Conservation (phyloP, 2,797 vertebrate species). For the Tamandua tetradactyla region DNA sequence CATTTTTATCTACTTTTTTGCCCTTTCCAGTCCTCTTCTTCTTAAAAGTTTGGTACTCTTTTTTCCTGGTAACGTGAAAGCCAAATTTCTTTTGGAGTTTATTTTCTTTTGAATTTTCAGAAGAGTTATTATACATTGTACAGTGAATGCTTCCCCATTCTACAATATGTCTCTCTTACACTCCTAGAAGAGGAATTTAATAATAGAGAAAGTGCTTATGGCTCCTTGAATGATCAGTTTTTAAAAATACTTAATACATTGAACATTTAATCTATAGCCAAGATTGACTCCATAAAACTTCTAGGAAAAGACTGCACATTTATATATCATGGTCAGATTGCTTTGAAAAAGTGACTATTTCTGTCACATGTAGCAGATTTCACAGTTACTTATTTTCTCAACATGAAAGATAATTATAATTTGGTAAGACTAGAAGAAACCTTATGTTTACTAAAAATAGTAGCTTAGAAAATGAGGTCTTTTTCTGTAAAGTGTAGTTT, state of each 20-base stretch:
- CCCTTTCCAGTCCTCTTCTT: conserved; percentile 22
- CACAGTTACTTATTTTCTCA: conserved; percentile 43
- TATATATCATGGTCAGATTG: conserved; percentile 46
- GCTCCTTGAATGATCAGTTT: conserved; percentile 31
- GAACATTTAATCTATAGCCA: conserved; percentile 6
- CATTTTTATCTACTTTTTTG: conserved; percentile 25
- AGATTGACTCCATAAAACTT: conserved; percentile 34
- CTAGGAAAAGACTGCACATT: not conserved
- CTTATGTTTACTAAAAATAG: conserved; percentile 44
- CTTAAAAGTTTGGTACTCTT: not conserved
- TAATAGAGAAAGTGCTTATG: conserved; percentile 24
- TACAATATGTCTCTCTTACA: not conserved
- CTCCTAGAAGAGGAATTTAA: conserved; percentile 23
- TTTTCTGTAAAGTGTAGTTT: conserved; percentile 39
- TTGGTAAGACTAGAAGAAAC: conserved; percentile 25
- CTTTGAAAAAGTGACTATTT: conserved; percentile 29
- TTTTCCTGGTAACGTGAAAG: not conserved
- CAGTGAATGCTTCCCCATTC: not conserved
- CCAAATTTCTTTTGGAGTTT: conserved; percentile 23
- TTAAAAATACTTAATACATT: conserved; percentile 25
- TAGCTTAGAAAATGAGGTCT: conserved; percentile 15
- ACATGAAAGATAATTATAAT: not conserved
- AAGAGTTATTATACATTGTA: conserved; percentile 52
- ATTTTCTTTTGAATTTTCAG: conserved; percentile 27
- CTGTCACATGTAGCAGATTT: conserved; percentile 3